Evolutionary conservation across 2,113 vertebrate genomes (phyloP), one percentile per base, ranked within the genome.

Genomic region (Aldabrachelys gigantea): DNA sequence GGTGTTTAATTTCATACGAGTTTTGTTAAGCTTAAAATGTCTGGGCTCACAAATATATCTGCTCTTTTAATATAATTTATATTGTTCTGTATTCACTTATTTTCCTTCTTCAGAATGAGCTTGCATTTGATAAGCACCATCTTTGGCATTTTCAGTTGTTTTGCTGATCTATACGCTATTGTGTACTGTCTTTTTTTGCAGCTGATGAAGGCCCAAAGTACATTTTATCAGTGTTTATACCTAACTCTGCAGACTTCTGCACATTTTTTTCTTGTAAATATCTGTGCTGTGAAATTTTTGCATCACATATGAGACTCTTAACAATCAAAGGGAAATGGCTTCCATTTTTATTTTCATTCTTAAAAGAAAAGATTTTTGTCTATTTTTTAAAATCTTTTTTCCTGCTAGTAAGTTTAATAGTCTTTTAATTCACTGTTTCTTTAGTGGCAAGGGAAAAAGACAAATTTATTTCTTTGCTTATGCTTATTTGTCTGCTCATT

Each of bases 11-110:
- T 21, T 79, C 38, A 1, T 52, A 25, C 14, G 87, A 88, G 3
- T 87, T 96, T 94, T 86, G 78, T 80, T 88, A 69, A 93, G 53
- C 31, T 89, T 72, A 59, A 81, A 76, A 79, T 94, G 75, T 76
- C 83, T 94, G 8, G n/a, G 89, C 92, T 95, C 65, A 87, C 91
- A 96, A 92, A n/a, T 16, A 3, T 90, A 88, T 89, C 80, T 95
- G 54, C 27, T 21, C 57, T 91, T 80, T 89, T 82, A 47, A 79
- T 86, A 85, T 59, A 85, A 56, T 54, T 85, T 89, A 22, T 83
- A 65, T 94, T 31, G 49, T 89, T 96, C 85, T 80, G 13, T 89
- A 21, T 80, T 93, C 94, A 62, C 53, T 29, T 92, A 0, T 89
- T 96, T 88, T 47, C 22, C 29, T 49, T 80, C 52, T 89, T 65